These are phyloP conservation scores for Venusia cambrica DNA, from an alignment of 2,888 invertebrate genomes.

Conservation along the genomic window DNA sequence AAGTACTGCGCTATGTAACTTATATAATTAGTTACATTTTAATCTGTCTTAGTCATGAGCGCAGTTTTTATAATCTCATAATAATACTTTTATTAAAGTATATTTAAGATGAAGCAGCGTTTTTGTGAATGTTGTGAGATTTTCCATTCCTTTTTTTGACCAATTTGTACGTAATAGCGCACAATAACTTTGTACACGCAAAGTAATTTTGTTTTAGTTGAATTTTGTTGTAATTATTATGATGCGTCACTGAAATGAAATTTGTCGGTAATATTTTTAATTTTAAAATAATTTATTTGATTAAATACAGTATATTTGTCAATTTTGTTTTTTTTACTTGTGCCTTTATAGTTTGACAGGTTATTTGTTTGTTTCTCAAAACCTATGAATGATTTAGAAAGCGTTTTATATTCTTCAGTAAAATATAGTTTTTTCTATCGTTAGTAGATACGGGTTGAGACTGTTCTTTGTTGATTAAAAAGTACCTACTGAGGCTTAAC, in stretches of 20 bases:
- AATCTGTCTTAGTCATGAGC: constrained; percentile 38
- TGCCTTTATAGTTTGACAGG: neutral
- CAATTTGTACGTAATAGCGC: constrained; percentile 46
- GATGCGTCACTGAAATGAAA: constrained; percentile 56
- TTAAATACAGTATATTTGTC: constrained; percentile 79
- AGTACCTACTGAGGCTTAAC: too few species aligned
- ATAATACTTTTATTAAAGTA: constrained; percentile 48
- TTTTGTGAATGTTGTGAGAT: constrained; percentile 27
- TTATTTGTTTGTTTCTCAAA: too few species aligned
- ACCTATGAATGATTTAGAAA: too few species aligned
- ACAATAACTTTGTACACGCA: constrained; percentile 43
- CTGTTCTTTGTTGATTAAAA: too few species aligned
- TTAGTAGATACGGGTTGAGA: too few species aligned
- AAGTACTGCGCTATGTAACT: constrained; percentile 32
- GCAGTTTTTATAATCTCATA: constrained; percentile 62
- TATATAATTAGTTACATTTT: constrained; percentile 38
- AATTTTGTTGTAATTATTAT: constrained; percentile 50
- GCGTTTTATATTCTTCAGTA: too few species aligned
- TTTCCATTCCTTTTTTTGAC: constrained; percentile 45
- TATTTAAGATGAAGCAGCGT: constrained; percentile 33
- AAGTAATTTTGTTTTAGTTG: constrained; percentile 39
- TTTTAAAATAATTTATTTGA: constrained; percentile 75
- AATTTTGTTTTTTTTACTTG: constrained; percentile 31
- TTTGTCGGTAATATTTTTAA: constrained; percentile 70
- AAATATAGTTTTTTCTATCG: too few species aligned